Base-by-base conservation (phyloP, 2,888 invertebrate species). In the Thereva unica region DNA sequence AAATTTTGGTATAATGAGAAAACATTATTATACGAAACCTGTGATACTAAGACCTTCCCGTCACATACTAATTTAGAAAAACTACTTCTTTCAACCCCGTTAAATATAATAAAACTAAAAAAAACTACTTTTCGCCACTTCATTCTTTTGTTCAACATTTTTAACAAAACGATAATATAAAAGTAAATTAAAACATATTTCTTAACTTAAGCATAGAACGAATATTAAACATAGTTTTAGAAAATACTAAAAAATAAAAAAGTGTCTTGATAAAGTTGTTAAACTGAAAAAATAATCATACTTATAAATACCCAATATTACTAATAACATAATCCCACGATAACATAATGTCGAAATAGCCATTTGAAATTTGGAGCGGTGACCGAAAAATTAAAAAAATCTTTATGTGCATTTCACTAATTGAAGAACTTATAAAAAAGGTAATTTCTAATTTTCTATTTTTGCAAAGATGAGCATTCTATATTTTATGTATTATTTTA, bases 1-100 rank as follows among this genome's bases (percentile, higher is more conserved):
- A 49, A 47, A 42, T 37, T 47, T 45, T 59, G 59, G 59, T 59
- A 59, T 59, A 59, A 59, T 59, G 10, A 63, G 5, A 23, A 34
- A 35, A n/a, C 6, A 23, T 4, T 42, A 38, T 23, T 63, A 12
- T 63, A 42, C 52, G 52, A 63, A 63, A 63, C 2, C 34, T 10
- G 8, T 49, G 41, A 10, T n/a, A 10, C 9, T 9, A 42, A 52
- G 23, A n/a, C 12, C 4, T 23, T 38, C 9, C 23, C 52, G 50
- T 63, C 5, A 23, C 3, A 52, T 49, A 42, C 52, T 42, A 40
- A 10, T n/a, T 52, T 63, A 42, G 52, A 63, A 5, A 52, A 50
- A 10, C 5, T 63, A 23, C 8, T 63, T 34, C n/a, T 63, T 42
- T 41, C 34, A 41, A 38, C 50, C 34, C 4, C 63, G 38, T 42